Evolutionary conservation across 1,140 invertebrate species (phyloP).

Genomic region (Ceratosolen fusciceps): DNA sequence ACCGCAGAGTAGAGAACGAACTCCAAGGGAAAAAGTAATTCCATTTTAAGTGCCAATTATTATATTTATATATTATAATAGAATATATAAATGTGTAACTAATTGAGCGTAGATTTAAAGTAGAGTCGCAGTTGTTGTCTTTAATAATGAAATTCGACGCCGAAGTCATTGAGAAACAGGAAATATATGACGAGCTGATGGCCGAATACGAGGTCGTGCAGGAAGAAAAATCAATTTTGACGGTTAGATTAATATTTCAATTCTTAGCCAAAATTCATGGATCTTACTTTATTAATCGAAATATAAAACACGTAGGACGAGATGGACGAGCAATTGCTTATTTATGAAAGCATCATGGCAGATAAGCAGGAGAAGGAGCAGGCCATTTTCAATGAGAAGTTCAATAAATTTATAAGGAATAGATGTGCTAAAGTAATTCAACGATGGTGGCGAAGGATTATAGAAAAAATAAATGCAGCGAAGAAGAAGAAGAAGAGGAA

Average conservation of each 20-base stretch:
- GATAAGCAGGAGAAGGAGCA: slow-evolving; percentile 39
- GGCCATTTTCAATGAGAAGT: slow-evolving; percentile 44
- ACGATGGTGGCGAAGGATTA: slow-evolving; percentile 55
- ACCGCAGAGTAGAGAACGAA: slow-evolving; percentile 49
- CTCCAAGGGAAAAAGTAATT: slow-evolving; percentile 53
- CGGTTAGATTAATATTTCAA: slow-evolving; percentile 27
- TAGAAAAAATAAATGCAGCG: slow-evolving; percentile 26
- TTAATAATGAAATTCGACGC: slow-evolving; percentile 57
- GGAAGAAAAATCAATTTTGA: slow-evolving; percentile 30
- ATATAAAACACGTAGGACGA: slow-evolving; percentile 45
- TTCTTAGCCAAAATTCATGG: no score
- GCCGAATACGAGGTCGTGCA: slow-evolving; percentile 47
- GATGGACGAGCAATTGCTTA: slow-evolving; percentile 49
- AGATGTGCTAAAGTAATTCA: slow-evolving; percentile 56
- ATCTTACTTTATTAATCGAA: not conserved
- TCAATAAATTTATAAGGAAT: slow-evolving; percentile 44
- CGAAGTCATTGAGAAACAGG: slow-evolving; percentile 53
- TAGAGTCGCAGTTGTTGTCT: slow-evolving; percentile 53
- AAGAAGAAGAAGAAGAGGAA: slow-evolving; percentile 41
- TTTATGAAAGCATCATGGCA: slow-evolving; percentile 49
- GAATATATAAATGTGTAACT: not conserved
- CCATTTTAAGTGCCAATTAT: not conserved
- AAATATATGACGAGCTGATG: slow-evolving; percentile 47
- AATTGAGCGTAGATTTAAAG: slow-evolving; percentile 53
- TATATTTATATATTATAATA: not conserved